Evolutionary conservation across 2,113 vertebrate genomes (phyloP), one percentile per base, ranked within the genome.

Genomic region (Rhinolophus sinicus): DNA sequence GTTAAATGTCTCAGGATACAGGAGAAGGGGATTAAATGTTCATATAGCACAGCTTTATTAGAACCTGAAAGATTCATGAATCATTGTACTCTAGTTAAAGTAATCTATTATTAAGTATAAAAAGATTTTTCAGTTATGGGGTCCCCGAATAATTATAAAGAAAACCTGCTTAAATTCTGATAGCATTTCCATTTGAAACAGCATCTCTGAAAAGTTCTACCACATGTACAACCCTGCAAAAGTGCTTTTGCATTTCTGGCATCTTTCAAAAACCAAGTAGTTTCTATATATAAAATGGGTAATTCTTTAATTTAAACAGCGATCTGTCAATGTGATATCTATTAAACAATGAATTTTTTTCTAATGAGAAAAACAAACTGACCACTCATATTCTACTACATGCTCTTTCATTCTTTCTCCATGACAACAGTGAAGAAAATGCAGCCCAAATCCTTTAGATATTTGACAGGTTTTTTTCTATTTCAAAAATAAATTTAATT

Each of bases 41-140:
- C 77, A 93, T 26, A 92, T 16, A 73, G n/a, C 16, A 22, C 6
- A 70, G 44, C 52, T 81, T 92, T 92, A 80, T 52, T 80, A 90
- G 1, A 73, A 7, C 8, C 44, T 16, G n/a, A 90, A 90, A 94
- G 87, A 86, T 56, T 95, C 83, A 94, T 52, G n/a, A 87, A 80
- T 89, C 90, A 95, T 58, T 88, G 30, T 77, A 69, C 60, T 84
- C 52, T 73, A 90, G 83, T 95, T 67, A 97, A 96, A 97, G 88
- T 93, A 86, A 84, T 73, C 52, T 83, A 80, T 44, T 30, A 67
- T 58, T 93, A 93, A 89, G 26, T 56, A 54, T 47, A 60, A 88
- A 89, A 90, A 94, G 21, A 73, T 28, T 85, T 95, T 85, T 89
- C 21, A 60, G 50, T 84, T 88, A 93, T 69, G 24, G 28, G 33